Evolutionary conservation across 2,797 vertebrate genomes (phyloP), one percentile per base, ranked within the genome.

Genomic region (Tenualosa thibaudeaui): DNA sequence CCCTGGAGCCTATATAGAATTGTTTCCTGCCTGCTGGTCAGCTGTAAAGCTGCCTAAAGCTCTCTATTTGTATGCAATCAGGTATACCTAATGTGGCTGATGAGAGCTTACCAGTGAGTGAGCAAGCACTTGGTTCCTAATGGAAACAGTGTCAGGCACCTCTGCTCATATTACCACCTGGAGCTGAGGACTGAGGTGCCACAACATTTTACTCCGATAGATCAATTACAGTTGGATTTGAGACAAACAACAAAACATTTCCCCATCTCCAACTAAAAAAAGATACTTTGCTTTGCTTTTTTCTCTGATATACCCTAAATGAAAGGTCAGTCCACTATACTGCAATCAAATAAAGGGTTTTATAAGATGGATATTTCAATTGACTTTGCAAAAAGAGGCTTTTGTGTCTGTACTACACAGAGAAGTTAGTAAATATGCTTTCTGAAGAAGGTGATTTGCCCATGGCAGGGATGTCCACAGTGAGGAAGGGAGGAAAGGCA

Each of bases 401-500:
- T 78, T 46, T 17, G 4, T 46, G 46, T 46, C 40, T 46, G 37
- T 5, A 8, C 71, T 43, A 8, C 71, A 78, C 71, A 78, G 71
- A 78, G 71, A 78, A 78, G 15, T 46, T 78, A 9, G 71, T 78
- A 78, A 46, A 78, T 78, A 46, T 78, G 71, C 71, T 43, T 78
- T 78, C 12, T 12, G 40, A 78, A 17, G 71, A 5, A 78, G 71
- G 71, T 78, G 71, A 78, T 78, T 78, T 46, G 71, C 71, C 71
- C 40, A 78, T 78, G 71, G 71, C 71, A 62, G 85, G 1, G 53
- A 83, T 82, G 78, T 81, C 85, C 68, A 50, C 62, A 9, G n/a
- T 9, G 82, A 26, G 22, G 83, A 43, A 82, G 51, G 53, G 62
- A 82, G 86, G 58, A 89, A 88, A 89, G 87, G 86, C 89, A 89